These are phyloP conservation scores for Acanthurus tractus DNA, from an alignment of 2,797 vertebrate species.

Conservation along the genomic window DNA sequence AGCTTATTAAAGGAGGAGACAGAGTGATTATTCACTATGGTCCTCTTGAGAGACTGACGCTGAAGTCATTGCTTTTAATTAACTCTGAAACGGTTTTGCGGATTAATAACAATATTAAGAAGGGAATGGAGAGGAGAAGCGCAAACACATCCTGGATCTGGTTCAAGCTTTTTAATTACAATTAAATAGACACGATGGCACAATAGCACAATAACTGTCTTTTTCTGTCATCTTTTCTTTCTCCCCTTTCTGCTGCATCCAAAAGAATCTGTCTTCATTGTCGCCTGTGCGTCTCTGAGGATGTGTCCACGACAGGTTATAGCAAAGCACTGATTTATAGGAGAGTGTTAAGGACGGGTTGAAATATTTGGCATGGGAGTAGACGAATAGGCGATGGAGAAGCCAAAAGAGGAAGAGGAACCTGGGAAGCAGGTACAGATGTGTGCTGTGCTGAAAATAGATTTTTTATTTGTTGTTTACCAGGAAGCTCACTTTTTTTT, in stretches of 20 bases:
- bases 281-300: constrained; percentile 39
- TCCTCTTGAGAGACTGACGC: constrained; percentile 85
- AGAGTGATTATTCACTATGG: constrained; percentile 86
- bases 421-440: constrained; percentile 54
- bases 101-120: constrained; percentile 90
- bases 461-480: constrained; percentile 71
- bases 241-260: constrained; percentile 6
- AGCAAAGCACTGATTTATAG: constrained; percentile 48
- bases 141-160: constrained; percentile 84
- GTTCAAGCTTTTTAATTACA: constrained; percentile 87
- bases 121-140: constrained; percentile 78
- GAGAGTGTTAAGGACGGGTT: constrained; percentile 40
- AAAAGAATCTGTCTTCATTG: constrained; percentile 54
- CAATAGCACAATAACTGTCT: constrained; percentile 69
- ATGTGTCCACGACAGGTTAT: constrained; percentile 36
- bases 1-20: constrained; percentile 87
- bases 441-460: constrained; percentile 66
- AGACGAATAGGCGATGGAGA: constrained; percentile 41
- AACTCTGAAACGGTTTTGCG: constrained; percentile 87
- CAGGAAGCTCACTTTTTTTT: constrained; percentile 43
- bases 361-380: constrained; percentile 43
- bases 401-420: constrained; percentile 53
- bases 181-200: constrained; percentile 79
- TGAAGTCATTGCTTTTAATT: constrained; percentile 88
- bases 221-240: constrained; percentile 31